A percentile compares a stretch with the other conserved stretches of the same genome.
Evolutionary conservation across 2,113 vertebrate genomes (phyloP).

Genomic region (Ploceus nigricollis): DNA sequence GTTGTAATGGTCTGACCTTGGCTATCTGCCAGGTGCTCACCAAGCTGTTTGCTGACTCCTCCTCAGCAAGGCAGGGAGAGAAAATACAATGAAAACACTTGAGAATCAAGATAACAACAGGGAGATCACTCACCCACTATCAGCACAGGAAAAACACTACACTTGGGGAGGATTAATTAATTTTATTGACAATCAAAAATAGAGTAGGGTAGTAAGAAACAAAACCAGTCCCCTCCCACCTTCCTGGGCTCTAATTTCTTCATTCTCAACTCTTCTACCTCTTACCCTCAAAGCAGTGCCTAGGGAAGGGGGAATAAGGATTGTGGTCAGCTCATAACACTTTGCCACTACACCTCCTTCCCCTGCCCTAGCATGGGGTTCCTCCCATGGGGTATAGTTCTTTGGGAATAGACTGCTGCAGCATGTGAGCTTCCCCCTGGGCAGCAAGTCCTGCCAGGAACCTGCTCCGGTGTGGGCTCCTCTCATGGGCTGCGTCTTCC

Average conservation of each 20-base stretch:
- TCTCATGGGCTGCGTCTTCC: background rate
- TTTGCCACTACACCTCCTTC: background rate
- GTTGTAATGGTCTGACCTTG: background rate
- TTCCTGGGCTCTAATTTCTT: background rate
- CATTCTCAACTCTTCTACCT: background rate
- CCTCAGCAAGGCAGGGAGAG: background rate
- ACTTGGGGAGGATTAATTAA: background rate
- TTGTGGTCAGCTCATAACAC: background rate
- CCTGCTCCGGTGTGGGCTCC: background rate
- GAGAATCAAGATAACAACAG: background rate
- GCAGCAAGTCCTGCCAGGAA: background rate
- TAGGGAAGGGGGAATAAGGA: background rate
- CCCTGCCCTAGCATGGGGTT: background rate
- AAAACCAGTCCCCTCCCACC: accelerated
- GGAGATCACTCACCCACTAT: background rate
- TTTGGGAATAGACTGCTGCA: background rate
- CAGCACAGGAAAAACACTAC: background rate
- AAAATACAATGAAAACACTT: background rate
- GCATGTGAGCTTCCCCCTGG: background rate
- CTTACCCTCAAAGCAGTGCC: background rate
- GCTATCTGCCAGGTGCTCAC: background rate
- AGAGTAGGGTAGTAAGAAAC: background rate
- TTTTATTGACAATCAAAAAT: background rate
- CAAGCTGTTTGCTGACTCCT: background rate
- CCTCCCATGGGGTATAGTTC: background rate